Conservation (phyloP, 1,140 invertebrate genomes). For the Lysiphlebus fabarum region DNA sequence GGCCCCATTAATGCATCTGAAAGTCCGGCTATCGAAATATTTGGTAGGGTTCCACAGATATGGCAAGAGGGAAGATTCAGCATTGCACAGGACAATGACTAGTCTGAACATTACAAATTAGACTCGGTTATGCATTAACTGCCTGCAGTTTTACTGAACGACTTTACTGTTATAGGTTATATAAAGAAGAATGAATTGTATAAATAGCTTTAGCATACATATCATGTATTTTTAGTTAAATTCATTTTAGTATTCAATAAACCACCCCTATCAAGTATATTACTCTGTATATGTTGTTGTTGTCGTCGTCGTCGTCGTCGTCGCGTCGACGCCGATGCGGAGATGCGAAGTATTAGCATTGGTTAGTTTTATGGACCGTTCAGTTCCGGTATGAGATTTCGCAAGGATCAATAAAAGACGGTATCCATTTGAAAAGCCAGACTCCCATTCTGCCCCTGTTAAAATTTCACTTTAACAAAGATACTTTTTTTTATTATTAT, state of each 20-base stretch:
- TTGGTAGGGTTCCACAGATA: too few relatives aligned
- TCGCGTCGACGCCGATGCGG: constrained; percentile 46
- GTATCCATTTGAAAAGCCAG: not conserved
- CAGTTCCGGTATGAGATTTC: constrained; percentile 49
- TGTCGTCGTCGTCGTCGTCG: constrained; percentile 18
- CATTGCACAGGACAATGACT: constrained; percentile 49
- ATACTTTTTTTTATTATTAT: not conserved
- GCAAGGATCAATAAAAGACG: constrained; percentile 53
- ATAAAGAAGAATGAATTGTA: constrained; percentile 35
- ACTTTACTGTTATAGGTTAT: too few relatives aligned
- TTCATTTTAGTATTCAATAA: constrained; percentile 6
- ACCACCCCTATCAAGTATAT: not conserved
- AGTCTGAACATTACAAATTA: constrained; percentile 50
- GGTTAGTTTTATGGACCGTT: constrained; percentile 58
- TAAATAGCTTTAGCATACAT: not conserved
- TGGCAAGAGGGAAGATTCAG: constrained; percentile 15
- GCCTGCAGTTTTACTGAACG: constrained; percentile 16
- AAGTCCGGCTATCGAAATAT: not conserved
- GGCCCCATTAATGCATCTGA: constrained; percentile 24
- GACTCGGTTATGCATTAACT: constrained; percentile 56
- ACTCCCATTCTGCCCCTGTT: constrained; percentile 28
- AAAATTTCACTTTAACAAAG: not conserved
- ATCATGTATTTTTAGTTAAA: constrained; percentile 8
- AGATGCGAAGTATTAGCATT: constrained; percentile 56
- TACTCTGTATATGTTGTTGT: not conserved